Percentiles rank a stretch among this genome's conserved stretches.
Conservation (phyloP, 2,888 invertebrate genomes). For the Stenolophus ochropezus region DNA sequence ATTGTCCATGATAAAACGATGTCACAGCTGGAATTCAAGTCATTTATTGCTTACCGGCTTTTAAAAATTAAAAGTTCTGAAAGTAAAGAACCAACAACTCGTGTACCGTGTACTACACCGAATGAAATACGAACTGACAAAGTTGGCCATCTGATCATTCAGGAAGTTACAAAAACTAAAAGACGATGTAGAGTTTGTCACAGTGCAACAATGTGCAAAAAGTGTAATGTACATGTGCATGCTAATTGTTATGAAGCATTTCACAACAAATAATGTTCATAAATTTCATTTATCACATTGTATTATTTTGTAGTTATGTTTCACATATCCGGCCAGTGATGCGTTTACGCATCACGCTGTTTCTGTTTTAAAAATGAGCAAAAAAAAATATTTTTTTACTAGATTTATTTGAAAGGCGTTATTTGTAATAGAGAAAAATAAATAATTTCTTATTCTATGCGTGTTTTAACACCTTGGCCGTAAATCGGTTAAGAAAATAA, state of each 20-base stretch:
- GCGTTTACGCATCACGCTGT: slow-evolving; percentile 3
- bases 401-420: neutral
- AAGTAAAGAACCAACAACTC: slow-evolving; percentile 18
- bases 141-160: slow-evolving; percentile 10
- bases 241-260: neutral
- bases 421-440: neutral
- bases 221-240: slow-evolving; percentile 7
- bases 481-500: too few species aligned
- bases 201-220: slow-evolving; percentile 13
- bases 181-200: slow-evolving; percentile 23
- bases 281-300: neutral
- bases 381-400: neutral
- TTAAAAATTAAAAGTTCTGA: too few species aligned
- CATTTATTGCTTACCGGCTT: neutral
- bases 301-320: neutral
- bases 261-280: neutral
- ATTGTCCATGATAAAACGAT: neutral
- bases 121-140: slow-evolving; percentile 10
- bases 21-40: neutral
- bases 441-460: neutral
- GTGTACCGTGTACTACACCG: slow-evolving; percentile 11
- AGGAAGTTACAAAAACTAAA: slow-evolving; percentile 10
- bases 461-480: too few species aligned
- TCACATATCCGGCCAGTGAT: neutral
- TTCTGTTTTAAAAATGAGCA: neutral